phyloP scores from a whole-genome alignment of 2,113 vertebrate species.

The Anguilla japonica region DNA sequence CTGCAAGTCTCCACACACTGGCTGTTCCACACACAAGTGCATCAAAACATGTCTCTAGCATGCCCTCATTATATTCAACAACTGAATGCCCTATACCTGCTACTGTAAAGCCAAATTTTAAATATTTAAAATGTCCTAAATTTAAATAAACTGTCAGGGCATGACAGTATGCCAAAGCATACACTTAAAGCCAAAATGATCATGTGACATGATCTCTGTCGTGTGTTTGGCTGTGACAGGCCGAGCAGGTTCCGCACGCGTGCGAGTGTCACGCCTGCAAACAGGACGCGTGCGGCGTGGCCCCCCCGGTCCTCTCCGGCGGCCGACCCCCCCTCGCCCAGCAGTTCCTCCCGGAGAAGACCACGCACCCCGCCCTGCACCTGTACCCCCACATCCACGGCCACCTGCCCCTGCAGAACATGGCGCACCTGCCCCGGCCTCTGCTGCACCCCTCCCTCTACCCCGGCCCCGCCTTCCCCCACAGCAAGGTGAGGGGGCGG shows the following conservation, averaged over 20 bases:
- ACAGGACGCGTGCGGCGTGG: constrained; percentile 73
- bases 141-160: too few relatives aligned
- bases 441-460: constrained; percentile 77
- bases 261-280: constrained; percentile 82
- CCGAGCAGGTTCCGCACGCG: constrained; percentile 66
- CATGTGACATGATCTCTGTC: not conserved
- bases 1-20: too few relatives aligned
- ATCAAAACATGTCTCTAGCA: too few relatives aligned
- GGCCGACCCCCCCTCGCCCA: constrained; percentile 71
- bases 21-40: too few relatives aligned
- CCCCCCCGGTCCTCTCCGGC: constrained; percentile 62
- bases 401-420: constrained; percentile 77
- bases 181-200: too few relatives aligned
- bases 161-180: too few relatives aligned
- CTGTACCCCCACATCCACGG: constrained; percentile 83
- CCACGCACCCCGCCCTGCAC: constrained; percentile 77
- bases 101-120: too few relatives aligned
- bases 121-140: too few relatives aligned
- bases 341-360: constrained; percentile 78
- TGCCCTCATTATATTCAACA: too few relatives aligned
- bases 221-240: constrained; percentile 42
- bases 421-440: constrained; percentile 75
- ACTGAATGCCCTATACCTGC: too few relatives aligned
- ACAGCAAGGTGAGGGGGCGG: constrained; percentile 70
- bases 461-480: constrained; percentile 73